Percentiles rank a stretch among this genome's conserved stretches.
Evolutionary conservation across 1,140 invertebrate genomes (phyloP).

Genomic region (Brachionus asplanchnoidis): DNA sequence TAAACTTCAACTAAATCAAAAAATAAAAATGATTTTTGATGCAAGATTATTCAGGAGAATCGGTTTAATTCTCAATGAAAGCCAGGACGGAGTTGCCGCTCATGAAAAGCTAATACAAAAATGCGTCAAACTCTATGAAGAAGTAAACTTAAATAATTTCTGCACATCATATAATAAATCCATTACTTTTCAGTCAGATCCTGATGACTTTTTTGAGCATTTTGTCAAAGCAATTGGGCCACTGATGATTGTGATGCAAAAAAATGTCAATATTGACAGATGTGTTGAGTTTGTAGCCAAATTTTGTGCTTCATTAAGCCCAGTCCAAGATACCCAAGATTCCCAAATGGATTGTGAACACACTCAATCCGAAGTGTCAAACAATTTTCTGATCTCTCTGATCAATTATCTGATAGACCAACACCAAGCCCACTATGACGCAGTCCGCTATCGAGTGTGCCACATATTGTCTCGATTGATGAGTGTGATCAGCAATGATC

Average conservation of each 20-base stretch:
- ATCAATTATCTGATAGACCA: conserved; percentile 53
- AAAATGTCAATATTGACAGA: conserved; percentile 63
- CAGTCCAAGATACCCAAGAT: background rate
- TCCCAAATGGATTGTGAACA: conserved; percentile 24
- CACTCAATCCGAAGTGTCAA: conserved; percentile 46
- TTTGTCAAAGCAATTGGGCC: background rate
- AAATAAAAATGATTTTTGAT: conserved; percentile 6
- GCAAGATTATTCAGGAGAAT: background rate
- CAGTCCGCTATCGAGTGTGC: conserved; percentile 68
- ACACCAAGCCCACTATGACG: conserved; percentile 63
- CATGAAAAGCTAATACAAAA: conserved; percentile 21
- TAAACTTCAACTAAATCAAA: no score
- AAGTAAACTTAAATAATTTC: background rate
- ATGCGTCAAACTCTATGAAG: conserved; percentile 2
- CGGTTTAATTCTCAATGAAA: background rate
- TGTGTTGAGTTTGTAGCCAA: conserved; percentile 65
- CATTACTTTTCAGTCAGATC: background rate
- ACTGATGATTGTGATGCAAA: conserved; percentile 49
- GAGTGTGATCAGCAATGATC: conserved; percentile 68
- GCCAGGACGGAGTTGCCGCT: conserved; percentile 3
- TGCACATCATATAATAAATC: background rate
- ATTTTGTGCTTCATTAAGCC: conserved; percentile 58
- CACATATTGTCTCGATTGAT: conserved; percentile 70
- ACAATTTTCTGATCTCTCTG: conserved; percentile 48
- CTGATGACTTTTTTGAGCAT: background rate